phyloP scores from a whole-genome alignment of 2,888 invertebrate genomes.

The Xanthorhoe spadicearia region DNA sequence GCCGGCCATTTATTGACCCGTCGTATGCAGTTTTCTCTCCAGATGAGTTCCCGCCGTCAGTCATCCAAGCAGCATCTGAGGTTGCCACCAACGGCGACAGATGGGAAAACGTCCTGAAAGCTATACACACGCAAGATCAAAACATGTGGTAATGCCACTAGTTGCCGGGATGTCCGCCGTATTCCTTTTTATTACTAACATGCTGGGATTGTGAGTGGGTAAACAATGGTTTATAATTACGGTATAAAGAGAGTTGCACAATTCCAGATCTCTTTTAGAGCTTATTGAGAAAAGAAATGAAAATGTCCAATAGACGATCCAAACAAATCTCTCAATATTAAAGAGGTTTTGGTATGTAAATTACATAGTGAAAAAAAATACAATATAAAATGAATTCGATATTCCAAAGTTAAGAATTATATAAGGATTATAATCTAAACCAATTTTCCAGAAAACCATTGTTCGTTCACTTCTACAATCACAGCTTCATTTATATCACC shows the following conservation, averaged over 20 bases:
- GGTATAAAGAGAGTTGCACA: too few relatives aligned
- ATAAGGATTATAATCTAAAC: too few relatives aligned
- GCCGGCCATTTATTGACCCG: slow-evolving; percentile 76
- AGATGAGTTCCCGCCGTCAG: slow-evolving; percentile 77
- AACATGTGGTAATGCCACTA: slow-evolving; percentile 84
- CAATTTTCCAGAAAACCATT: slow-evolving; percentile 9
- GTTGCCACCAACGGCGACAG: slow-evolving; percentile 87
- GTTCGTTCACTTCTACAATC: slow-evolving; percentile 35
- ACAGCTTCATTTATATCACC: slow-evolving; percentile 44
- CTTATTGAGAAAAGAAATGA: too few relatives aligned
- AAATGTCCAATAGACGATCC: too few relatives aligned
- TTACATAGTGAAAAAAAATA: too few relatives aligned
- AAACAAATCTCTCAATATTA: too few relatives aligned
- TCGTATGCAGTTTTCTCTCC: slow-evolving; percentile 84
- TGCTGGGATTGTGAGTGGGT: slow-evolving; percentile 46
- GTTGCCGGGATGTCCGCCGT: slow-evolving; percentile 74
- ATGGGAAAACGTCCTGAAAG: slow-evolving; percentile 87
- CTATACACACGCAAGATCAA: slow-evolving; percentile 82
- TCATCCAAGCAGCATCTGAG: slow-evolving; percentile 84
- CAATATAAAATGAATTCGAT: too few relatives aligned
- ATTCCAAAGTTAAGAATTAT: too few relatives aligned
- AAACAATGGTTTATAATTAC: slow-evolving; percentile 26
- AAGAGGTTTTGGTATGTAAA: too few relatives aligned
- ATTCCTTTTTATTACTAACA: slow-evolving; percentile 66
- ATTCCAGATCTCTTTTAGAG: too few relatives aligned